phyloP scores from a whole-genome alignment of 2,888 invertebrate species.

The Heliconius cydno region DNA sequence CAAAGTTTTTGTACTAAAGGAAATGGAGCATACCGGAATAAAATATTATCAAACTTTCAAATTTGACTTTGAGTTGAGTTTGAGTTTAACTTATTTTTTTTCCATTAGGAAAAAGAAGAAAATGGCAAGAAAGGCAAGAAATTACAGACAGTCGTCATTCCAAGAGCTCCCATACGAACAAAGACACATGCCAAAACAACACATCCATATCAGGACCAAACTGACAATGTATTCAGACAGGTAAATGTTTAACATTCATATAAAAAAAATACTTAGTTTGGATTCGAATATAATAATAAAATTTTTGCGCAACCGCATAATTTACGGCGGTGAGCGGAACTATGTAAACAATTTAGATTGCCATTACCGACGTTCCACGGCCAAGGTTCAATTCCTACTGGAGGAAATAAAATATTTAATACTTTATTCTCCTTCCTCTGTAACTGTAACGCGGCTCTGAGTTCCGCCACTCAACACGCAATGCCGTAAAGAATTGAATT shows the following conservation, averaged over 20 bases:
- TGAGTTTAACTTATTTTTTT: neutral
- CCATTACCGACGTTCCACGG: too few relatives aligned
- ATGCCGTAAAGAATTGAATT: neutral
- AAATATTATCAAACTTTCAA: neutral
- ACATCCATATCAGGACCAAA: constrained; percentile 16
- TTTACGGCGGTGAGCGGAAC: too few relatives aligned
- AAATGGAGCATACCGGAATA: neutral
- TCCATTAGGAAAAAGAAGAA: constrained; percentile 34
- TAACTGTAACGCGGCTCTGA: too few relatives aligned
- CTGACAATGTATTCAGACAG: constrained; percentile 7
- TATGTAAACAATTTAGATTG: too few relatives aligned
- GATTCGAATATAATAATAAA: too few relatives aligned
- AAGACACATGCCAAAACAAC: neutral
- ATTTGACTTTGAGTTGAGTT: too few relatives aligned
- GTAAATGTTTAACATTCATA: neutral
- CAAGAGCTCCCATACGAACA: constrained; percentile 51
- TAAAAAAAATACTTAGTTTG: neutral
- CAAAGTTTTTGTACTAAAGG: neutral
- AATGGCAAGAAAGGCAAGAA: constrained; percentile 58
- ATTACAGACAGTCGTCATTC: constrained; percentile 53
- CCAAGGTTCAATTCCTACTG: too few relatives aligned
- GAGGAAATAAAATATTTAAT: too few relatives aligned
- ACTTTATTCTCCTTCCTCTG: too few relatives aligned
- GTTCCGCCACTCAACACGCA: too few relatives aligned
- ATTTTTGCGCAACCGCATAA: too few relatives aligned